phyloP scores from a whole-genome alignment of 30 jellyfish, hydroid and myxozoan species.

The Hydractinia echinata region DNA sequence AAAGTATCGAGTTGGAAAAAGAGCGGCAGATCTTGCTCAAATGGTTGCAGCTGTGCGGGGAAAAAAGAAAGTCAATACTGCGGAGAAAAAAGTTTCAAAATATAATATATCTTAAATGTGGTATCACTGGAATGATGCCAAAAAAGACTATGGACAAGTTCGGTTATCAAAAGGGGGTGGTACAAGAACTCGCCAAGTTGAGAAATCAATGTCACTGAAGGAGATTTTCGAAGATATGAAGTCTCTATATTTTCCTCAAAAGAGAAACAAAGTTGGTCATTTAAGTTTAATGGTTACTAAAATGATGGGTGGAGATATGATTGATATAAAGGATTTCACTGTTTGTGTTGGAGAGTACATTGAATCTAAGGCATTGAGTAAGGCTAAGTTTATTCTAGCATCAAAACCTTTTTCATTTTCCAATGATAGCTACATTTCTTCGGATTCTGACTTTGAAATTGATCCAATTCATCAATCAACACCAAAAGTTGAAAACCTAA shows the following conservation, averaged over 20 bases:
- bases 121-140: slow-evolving; percentile 10
- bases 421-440: neutral
- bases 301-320: slow-evolving; percentile 11
- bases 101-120: neutral
- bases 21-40: slow-evolving; percentile 5
- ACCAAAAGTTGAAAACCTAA: slow-evolving; percentile 1
- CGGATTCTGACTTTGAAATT: slow-evolving; percentile 8
- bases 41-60: slow-evolving; percentile 18
- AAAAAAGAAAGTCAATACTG: neutral
- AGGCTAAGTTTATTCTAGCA: neutral
- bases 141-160: neutral
- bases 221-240: slow-evolving; percentile 9
- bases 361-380: neutral
- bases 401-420: slow-evolving; percentile 14
- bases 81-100: neutral
- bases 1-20: neutral
- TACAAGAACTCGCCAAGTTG: neutral
- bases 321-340: neutral
- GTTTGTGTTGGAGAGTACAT: neutral
- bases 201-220: neutral
- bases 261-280: neutral
- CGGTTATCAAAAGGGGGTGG: slow-evolving; percentile 9
- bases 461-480: neutral
- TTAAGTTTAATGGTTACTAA: slow-evolving; percentile 4
- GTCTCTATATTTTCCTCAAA: slow-evolving; percentile 4